A percentile compares a stretch with the other conserved stretches of the same genome.
Evolutionary conservation across 2,888 invertebrate species (phyloP).

Genomic region (Nomada fucata): DNA sequence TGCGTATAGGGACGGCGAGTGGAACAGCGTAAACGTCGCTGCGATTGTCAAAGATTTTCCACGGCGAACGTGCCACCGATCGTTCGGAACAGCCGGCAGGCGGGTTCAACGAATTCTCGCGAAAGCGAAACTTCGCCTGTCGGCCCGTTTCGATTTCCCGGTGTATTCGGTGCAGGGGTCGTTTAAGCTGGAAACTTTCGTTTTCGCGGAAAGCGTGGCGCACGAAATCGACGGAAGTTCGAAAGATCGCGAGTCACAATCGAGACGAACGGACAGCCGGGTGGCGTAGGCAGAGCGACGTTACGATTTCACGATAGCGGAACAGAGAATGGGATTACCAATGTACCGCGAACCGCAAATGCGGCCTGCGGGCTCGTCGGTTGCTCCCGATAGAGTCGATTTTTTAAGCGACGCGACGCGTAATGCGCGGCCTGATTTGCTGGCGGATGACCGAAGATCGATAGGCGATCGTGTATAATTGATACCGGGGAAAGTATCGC

Average conservation of each 20-base stretch:
- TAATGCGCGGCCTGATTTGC: slow-evolving; percentile 25
- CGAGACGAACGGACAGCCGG: not conserved
- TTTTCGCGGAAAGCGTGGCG: not conserved
- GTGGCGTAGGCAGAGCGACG: not conserved
- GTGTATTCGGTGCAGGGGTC: not conserved
- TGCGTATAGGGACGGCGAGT: not conserved
- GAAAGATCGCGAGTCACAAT: slow-evolving; percentile 20
- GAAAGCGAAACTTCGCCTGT: not conserved
- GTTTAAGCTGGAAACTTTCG: slow-evolving; percentile 35
- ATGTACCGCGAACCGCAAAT: slow-evolving; percentile 50
- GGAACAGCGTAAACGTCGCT: slow-evolving; percentile 13
- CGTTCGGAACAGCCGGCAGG: not conserved
- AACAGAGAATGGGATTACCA: slow-evolving; percentile 55
- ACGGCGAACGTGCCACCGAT: not conserved
- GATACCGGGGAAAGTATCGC: slow-evolving; percentile 38
- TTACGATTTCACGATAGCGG: slow-evolving; percentile 52
- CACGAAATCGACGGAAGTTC: not conserved
- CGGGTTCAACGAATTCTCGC: not conserved
- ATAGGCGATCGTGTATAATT: slow-evolving; percentile 33
- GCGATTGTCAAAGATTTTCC: slow-evolving; percentile 28
- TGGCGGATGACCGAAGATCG: slow-evolving; percentile 31
- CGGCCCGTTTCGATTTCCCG: slow-evolving; percentile 27
- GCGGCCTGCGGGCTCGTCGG: not conserved
- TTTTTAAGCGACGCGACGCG: slow-evolving; percentile 21
- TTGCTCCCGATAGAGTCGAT: slow-evolving; percentile 2